These are phyloP conservation scores for Tympanuchus pallidicinctus DNA, from an alignment of 2,113 vertebrate genomes.

Conservation along the genomic window DNA sequence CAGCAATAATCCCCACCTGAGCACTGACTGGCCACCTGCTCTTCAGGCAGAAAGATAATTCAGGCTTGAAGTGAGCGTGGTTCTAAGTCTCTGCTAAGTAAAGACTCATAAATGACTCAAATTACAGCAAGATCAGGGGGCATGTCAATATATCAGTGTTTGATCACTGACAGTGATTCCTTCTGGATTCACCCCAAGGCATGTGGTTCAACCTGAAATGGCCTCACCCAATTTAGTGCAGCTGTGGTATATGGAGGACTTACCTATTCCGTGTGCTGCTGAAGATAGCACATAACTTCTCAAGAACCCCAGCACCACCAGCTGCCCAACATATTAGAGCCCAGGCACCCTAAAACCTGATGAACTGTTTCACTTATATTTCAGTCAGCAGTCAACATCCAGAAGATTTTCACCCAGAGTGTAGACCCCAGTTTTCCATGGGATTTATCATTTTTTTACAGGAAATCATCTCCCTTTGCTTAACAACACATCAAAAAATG, in stretches of 20 bases:
- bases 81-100: conserved; percentile 45
- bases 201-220: conserved; percentile 29
- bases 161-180: conserved; percentile 24
- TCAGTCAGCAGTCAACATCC: not conserved
- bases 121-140: conserved; percentile 19
- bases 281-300: not conserved
- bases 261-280: not conserved
- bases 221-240: not conserved
- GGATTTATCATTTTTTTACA: not conserved
- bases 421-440: not conserved
- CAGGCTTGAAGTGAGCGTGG: conserved; percentile 50
- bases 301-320: not conserved
- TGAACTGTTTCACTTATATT: not conserved
- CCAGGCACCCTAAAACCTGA: not conserved
- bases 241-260: conserved; percentile 15
- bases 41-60: conserved; percentile 73
- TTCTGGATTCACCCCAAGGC: conserved; percentile 55
- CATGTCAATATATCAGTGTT: conserved; percentile 66
- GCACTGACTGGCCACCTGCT: conserved; percentile 76
- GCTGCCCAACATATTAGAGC: not conserved
- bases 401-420: not conserved
- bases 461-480: not conserved
- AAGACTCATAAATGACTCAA: conserved; percentile 78
- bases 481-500: not conserved
- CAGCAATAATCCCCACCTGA: conserved; percentile 73